Percentiles rank a stretch among this genome's conserved stretches.
These are phyloP conservation scores for Eurytoma adleriae DNA, from an alignment of 2,888 invertebrate species.

Conservation along the genomic window DNA sequence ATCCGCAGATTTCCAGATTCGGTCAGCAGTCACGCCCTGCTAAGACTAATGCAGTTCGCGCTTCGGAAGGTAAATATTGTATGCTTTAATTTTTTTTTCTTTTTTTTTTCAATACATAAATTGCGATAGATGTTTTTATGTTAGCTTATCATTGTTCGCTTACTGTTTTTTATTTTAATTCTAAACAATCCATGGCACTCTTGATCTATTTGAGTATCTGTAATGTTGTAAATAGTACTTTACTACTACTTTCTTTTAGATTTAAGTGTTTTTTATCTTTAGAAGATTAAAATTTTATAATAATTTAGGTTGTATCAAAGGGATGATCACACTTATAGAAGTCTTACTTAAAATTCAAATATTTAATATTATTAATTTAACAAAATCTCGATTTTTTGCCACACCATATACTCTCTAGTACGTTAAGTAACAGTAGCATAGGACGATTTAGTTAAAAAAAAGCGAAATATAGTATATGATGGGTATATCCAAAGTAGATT, in stretches of 20 bases:
- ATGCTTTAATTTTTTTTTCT: slow-evolving; percentile 51
- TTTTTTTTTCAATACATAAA: slow-evolving; percentile 14
- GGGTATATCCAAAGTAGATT: no score
- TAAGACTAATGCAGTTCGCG: slow-evolving; percentile 61
- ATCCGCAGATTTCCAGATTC: slow-evolving; percentile 71
- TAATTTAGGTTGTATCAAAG: background rate
- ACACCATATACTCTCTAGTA: no score
- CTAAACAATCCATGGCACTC: slow-evolving; percentile 11
- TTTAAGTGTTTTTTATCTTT: background rate
- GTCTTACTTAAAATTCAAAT: no score
- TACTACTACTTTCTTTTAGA: background rate
- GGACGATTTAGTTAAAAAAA: no score
- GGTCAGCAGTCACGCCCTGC: slow-evolving; percentile 50
- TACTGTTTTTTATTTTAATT: slow-evolving; percentile 19
- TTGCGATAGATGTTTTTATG: background rate
- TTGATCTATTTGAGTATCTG: slow-evolving; percentile 17
- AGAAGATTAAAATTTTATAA: no score
- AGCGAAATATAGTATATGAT: no score
- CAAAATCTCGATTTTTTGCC: no score
- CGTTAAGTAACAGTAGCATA: no score
- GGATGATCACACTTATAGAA: no score
- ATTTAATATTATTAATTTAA: no score
- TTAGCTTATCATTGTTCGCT: slow-evolving; percentile 12
- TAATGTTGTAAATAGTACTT: background rate
- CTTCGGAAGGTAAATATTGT: slow-evolving; percentile 73